A percentile compares a stretch with the other conserved stretches of the same genome.
These are phyloP conservation scores for Ylistrum balloti DNA, from an alignment of 1,140 invertebrate genomes.

Conservation along the genomic window DNA sequence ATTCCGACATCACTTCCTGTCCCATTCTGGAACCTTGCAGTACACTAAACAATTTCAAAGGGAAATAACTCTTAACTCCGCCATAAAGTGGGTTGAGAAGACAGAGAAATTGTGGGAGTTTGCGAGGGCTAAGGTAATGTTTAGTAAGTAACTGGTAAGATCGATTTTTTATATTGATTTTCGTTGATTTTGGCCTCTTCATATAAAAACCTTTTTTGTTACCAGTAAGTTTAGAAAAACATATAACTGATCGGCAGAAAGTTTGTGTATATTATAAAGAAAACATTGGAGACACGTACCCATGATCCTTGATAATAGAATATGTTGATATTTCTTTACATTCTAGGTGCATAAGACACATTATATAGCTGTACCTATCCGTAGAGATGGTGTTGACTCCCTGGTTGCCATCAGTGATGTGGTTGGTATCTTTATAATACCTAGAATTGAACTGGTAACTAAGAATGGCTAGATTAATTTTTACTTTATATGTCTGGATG, in stretches of 20 bases:
- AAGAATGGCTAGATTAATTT: no score
- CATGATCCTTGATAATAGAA: no score
- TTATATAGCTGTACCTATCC: constrained; percentile 49
- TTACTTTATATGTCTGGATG: no score
- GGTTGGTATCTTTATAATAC: constrained; percentile 40
- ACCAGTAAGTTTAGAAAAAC: no score
- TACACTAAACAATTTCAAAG: constrained; percentile 55
- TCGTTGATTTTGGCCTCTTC: no score
- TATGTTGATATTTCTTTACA: not conserved
- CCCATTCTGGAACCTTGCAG: constrained; percentile 80
- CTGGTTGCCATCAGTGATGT: constrained; percentile 47
- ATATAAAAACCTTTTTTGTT: no score
- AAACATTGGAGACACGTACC: no score
- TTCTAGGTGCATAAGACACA: not conserved
- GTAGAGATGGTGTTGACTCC: constrained; percentile 43
- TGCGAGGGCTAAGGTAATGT: constrained; percentile 62
- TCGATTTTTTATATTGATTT: no score
- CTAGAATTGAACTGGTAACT: no score
- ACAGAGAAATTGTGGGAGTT: constrained; percentile 70
- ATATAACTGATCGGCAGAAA: no score
- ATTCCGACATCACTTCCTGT: constrained; percentile 85
- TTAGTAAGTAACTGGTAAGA: not conserved
- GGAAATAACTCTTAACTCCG: constrained; percentile 64
- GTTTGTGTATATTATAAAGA: no score
- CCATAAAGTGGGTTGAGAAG: constrained; percentile 68